Percentiles rank a stretch among this genome's conserved stretches.
phyloP scores from a whole-genome alignment of 2,888 invertebrate species.

The Trissonchulus latispiculum region DNA sequence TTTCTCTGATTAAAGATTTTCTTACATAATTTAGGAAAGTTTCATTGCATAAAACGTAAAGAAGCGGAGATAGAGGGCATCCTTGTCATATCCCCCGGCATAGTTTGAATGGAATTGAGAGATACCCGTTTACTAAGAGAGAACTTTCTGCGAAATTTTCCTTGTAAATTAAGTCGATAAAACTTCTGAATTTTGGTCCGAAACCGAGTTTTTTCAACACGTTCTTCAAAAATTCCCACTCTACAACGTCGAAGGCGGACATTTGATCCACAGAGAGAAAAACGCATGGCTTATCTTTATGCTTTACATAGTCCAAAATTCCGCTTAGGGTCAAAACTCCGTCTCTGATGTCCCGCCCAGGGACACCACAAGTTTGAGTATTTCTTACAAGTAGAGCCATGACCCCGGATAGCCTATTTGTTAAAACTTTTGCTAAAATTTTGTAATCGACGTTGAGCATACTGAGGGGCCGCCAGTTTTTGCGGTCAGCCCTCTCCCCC shows the following conservation, averaged over 20 bases:
- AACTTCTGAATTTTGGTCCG: neutral
- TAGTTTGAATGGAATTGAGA: neutral
- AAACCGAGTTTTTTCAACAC: neutral
- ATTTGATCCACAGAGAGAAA: slow-evolving; percentile 6
- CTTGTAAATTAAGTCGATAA: slow-evolving; percentile 5
- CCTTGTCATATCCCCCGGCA: slow-evolving; percentile 1
- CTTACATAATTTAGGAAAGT: neutral
- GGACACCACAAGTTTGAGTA: neutral
- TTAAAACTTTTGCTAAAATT: slow-evolving; percentile 1
- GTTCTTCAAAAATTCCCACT: neutral
- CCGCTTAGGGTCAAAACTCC: neutral
- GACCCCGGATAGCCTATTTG: neutral
- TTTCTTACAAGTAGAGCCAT: neutral
- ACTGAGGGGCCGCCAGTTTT: slow-evolving; percentile 3
- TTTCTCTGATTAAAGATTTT: neutral
- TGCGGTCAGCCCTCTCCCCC: neutral
- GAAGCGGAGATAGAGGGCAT: neutral
- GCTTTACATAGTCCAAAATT: neutral
- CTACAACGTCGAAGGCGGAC: slow-evolving; percentile 6
- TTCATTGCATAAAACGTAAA: slow-evolving; percentile 15
- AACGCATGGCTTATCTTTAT: neutral
- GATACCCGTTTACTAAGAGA: neutral
- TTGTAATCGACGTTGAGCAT: slow-evolving; percentile 10
- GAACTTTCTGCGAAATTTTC: neutral
- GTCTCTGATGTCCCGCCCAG: slow-evolving; percentile 10